Evolutionary conservation across 2,113 vertebrate genomes (phyloP), one percentile per base, ranked within the genome.

Genomic region (Vicugna pacos): DNA sequence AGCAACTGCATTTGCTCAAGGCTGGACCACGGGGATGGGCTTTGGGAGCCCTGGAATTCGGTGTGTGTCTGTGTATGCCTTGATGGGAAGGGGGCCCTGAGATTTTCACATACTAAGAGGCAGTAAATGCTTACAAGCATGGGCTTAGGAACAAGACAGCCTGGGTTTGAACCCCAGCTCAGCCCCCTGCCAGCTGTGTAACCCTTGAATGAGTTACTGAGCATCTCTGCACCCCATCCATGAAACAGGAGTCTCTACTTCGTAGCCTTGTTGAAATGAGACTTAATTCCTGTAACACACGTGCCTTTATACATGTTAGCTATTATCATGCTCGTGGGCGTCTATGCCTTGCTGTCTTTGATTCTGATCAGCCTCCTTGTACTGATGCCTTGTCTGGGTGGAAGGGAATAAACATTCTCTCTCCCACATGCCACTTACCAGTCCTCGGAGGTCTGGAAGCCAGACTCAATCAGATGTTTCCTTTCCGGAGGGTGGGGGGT

Each of bases 311-410:
- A 4, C 11, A 1, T 12, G 52, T 10, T 26, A n/a, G 46, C 62
- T 46, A 1, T 10, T 12, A 14, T 30, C 56, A 5, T 1, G 15
- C 16, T 24, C 76, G 28, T 5, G 4, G 64, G 42, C 3, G 2
- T 62, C 56, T 28, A 3, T 3, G 85, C 46, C n/a, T 65, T n/a
- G 19, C 65, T 1, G 19, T 24, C 54, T 2, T 10, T 8, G n/a
- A 17, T 32, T 1, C 2, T 32, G 26, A 9, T 13, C 54, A 48
- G 62, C 32, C 30, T 69, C 65, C 54, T 60, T 9, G 54, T 13
- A 32, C 75, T 22, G 13, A 30, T 15, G 56, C 17, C 48, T 9
- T 46, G 48, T 22, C 86, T 24, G 28, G 67, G 67, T 20, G 28
- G 85, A 11, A 75, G 48, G 26, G 20, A 20, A 22, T 73, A 2